phyloP scores from a whole-genome alignment of 2,113 vertebrate species.

The Serilophus lunatus region DNA sequence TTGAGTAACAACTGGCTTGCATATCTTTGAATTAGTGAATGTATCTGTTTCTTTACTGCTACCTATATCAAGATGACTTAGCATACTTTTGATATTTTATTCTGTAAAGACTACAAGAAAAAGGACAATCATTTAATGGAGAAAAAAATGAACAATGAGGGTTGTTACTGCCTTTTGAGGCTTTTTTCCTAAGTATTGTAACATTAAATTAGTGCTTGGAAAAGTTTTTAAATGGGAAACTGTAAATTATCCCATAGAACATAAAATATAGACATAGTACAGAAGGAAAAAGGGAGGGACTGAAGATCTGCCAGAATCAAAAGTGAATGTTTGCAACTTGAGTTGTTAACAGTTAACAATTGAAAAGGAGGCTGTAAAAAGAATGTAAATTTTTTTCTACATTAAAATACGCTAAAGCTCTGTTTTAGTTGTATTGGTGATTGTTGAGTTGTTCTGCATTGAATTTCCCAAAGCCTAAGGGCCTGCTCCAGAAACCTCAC shows the following conservation, averaged over 20 bases:
- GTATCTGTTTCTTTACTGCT: background rate
- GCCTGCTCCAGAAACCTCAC: background rate
- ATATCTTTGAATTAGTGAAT: background rate
- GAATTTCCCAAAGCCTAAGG: background rate
- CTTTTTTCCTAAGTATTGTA: background rate
- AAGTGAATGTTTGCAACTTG: background rate
- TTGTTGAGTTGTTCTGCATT: background rate
- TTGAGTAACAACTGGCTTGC: background rate
- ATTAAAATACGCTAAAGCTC: background rate
- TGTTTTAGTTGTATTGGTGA: background rate
- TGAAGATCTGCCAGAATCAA: background rate
- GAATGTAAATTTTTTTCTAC: background rate
- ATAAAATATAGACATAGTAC: background rate
- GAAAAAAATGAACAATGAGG: background rate
- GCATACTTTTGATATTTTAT: background rate
- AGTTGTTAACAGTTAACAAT: background rate
- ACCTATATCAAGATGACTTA: background rate
- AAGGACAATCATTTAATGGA: background rate
- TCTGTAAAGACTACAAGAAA: background rate
- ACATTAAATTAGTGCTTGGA: background rate
- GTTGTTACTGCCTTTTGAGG: background rate
- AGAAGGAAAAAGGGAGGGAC: background rate
- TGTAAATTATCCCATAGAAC: background rate
- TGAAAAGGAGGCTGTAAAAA: background rate
- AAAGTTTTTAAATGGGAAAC: background rate